Percentiles rank a stretch among this genome's conserved stretches.
phyloP scores from a whole-genome alignment of 1,140 invertebrate genomes.

The Ceratosolen solmsi region DNA sequence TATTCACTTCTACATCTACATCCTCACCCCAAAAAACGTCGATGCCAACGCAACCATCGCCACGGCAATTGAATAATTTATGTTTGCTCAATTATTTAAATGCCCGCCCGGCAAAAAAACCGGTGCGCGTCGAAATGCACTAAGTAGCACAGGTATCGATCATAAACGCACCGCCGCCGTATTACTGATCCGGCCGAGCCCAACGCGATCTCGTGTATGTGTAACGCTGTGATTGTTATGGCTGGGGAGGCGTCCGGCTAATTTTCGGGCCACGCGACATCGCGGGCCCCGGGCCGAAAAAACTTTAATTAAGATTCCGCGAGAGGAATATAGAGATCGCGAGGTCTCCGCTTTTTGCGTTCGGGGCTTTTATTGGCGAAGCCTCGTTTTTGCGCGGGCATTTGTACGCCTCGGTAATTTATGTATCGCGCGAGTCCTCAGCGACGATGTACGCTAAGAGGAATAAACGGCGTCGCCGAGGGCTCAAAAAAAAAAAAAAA shows the following conservation, averaged over 20 bases:
- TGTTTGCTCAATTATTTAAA: slow-evolving; percentile 49
- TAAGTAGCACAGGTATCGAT: slow-evolving; percentile 34
- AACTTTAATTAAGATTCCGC: slow-evolving; percentile 48
- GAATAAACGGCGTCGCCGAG: neutral
- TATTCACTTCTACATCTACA: neutral
- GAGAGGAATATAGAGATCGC: slow-evolving; percentile 14
- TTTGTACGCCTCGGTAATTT: slow-evolving; percentile 20
- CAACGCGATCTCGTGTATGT: neutral
- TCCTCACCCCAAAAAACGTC: neutral
- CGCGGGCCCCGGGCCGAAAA: neutral
- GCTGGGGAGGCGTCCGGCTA: slow-evolving; percentile 4
- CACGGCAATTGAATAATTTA: slow-evolving; percentile 49
- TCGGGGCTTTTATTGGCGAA: slow-evolving; percentile 23
- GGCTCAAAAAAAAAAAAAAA: neutral
- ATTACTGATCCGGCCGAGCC: neutral
- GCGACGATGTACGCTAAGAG: neutral
- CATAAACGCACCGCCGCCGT: slow-evolving; percentile 23
- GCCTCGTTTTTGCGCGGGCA: neutral
- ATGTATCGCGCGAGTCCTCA: slow-evolving; percentile 2
- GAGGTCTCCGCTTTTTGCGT: neutral
- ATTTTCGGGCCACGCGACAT: slow-evolving; percentile 33
- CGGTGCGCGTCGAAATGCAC: neutral
- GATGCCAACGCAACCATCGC: slow-evolving; percentile 11
- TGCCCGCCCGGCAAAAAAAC: slow-evolving; percentile 4
- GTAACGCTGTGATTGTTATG: slow-evolving; percentile 37